Conservation (phyloP, 2,797 vertebrate species). For the Melanotaenia parkinsoni region DNA sequence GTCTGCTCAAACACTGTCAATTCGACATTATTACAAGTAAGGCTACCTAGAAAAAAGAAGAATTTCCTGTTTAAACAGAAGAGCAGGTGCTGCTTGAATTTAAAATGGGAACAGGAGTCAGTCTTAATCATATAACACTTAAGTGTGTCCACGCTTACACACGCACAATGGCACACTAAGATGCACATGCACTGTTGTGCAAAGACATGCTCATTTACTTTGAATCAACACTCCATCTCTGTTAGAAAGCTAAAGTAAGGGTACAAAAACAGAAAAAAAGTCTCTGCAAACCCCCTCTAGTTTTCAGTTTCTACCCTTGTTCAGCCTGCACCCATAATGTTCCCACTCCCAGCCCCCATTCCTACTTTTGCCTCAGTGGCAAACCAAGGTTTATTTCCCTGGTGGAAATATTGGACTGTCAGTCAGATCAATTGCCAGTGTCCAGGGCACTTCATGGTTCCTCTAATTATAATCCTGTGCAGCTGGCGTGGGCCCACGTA, state of each 20-base stretch:
- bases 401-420: conserved; percentile 87
- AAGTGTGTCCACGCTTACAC: conserved; percentile 13
- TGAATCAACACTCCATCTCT: conserved; percentile 37
- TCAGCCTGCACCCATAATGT: conserved; percentile 47
- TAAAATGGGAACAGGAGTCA: conserved; percentile 37
- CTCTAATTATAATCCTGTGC: conserved; percentile 87
- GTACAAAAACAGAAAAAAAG: conserved; percentile 30
- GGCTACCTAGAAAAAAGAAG: conserved; percentile 45
- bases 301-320: conserved; percentile 47
- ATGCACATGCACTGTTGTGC: conserved; percentile 13
- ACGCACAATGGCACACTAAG: conserved; percentile 7
- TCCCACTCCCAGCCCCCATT: conserved; percentile 41
- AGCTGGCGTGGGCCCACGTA: conserved; percentile 81
- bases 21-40: conserved; percentile 60
- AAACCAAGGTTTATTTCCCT: conserved; percentile 85
- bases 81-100: conserved; percentile 59
- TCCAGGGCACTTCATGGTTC: conserved; percentile 85
- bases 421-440: conserved; percentile 87
- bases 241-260: conserved; percentile 42
- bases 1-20: conserved; percentile 67
- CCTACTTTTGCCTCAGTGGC: conserved; percentile 64
- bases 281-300: conserved; percentile 22
- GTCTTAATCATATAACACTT: conserved; percentile 38
- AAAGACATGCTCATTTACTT: conserved; percentile 30
- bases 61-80: conserved; percentile 53